A percentile compares a stretch with the other conserved stretches of the same genome.
phyloP scores from a whole-genome alignment of 2,113 vertebrate species.

The Dipodomys spectabilis region DNA sequence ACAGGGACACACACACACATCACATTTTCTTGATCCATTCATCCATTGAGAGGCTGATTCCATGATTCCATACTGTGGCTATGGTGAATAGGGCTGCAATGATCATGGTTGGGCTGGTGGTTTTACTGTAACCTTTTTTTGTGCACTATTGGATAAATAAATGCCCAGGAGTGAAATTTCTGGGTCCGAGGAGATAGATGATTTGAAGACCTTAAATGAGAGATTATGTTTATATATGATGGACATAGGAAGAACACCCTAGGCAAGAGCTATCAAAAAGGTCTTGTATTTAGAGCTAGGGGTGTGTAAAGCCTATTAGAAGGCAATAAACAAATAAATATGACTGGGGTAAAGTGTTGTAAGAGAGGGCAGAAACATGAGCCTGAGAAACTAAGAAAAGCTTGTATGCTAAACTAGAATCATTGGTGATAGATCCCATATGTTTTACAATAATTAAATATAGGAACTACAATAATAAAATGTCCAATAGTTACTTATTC shows the following conservation, averaged over 20 bases:
- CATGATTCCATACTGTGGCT: no score
- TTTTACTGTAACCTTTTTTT: no score
- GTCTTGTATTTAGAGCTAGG: background rate
- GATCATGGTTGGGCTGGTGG: no score
- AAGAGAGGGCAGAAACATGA: background rate
- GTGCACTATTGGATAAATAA: no score
- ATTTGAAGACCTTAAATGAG: background rate
- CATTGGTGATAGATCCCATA: background rate
- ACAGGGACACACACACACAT: no score
- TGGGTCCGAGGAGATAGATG: background rate
- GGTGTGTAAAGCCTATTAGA: background rate
- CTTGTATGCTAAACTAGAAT: background rate
- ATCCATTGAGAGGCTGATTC: no score
- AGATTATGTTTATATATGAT: background rate
- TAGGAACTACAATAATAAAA: background rate
- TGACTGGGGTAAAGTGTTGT: background rate
- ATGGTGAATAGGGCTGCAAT: no score
- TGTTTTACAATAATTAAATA: background rate
- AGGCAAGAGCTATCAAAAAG: background rate
- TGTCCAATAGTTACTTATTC: background rate
- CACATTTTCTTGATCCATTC: no score
- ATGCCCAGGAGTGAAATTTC: no score
- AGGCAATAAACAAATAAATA: background rate
- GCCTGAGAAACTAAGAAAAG: background rate
- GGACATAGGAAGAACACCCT: background rate